These are phyloP conservation scores for Eumerus sabulonum DNA, from an alignment of 2,888 invertebrate genomes.

Conservation along the genomic window DNA sequence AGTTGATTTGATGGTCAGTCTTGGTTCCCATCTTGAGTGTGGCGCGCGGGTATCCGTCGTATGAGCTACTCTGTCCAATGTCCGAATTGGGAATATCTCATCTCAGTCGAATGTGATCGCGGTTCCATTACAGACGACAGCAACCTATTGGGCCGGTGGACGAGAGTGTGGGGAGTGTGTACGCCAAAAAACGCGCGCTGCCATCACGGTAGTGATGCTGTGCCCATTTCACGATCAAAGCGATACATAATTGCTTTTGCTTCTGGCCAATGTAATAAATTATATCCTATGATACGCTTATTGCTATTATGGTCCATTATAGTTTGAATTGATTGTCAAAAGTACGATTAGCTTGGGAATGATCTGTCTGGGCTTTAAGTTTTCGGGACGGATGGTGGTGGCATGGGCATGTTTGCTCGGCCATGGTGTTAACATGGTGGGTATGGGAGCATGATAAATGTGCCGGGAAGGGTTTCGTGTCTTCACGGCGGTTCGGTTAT, in stretches of 20 bases:
- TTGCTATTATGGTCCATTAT: constrained; percentile 68
- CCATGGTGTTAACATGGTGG: constrained; percentile 33
- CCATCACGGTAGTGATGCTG: constrained; percentile 28
- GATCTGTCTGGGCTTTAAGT: constrained; percentile 19
- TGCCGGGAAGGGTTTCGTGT: constrained; percentile 37
- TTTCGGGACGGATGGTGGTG: constrained; percentile 43
- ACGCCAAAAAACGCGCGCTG: constrained; percentile 47
- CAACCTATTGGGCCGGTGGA: constrained; percentile 46
- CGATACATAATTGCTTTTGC: constrained; percentile 66
- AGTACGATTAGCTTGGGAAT: constrained; percentile 63
- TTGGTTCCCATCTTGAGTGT: constrained; percentile 18
- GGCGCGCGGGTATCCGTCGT: constrained; percentile 27
- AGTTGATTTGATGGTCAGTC: constrained; percentile 10
- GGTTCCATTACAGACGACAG: constrained; percentile 47
- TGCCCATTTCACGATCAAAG: constrained; percentile 30
- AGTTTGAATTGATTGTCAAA: constrained; percentile 68
- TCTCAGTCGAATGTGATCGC: constrained; percentile 45
- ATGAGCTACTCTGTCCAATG: constrained; percentile 44
- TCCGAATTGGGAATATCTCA: constrained; percentile 52
- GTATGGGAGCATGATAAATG: constrained; percentile 60
- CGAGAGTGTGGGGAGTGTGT: constrained; percentile 49
- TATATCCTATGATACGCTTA: constrained; percentile 68
- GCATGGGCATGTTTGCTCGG: too few relatives aligned
- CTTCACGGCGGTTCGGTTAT: constrained; percentile 28
- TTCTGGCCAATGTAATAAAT: constrained; percentile 66